Evolutionary conservation across 2,888 invertebrate species (phyloP).

Genomic region (Mythimna pallens): DNA sequence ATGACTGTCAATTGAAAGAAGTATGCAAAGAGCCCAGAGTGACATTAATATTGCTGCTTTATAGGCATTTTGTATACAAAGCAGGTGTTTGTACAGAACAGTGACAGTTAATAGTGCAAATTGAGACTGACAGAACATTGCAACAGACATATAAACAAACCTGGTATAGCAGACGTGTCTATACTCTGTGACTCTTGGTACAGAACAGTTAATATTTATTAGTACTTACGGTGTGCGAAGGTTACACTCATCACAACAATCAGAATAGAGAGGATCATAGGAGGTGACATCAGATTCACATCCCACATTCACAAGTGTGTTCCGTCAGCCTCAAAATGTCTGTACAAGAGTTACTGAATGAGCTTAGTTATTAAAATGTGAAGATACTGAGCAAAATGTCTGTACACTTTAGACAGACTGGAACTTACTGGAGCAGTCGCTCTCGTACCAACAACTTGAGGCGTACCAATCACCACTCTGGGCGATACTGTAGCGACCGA

Average conservation of each 20-base stretch:
- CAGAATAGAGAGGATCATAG: conserved; percentile 43
- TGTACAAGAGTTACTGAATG: conserved; percentile 67
- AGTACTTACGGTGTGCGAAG: conserved; percentile 47
- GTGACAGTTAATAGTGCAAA: conserved; percentile 64
- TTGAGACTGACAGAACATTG: conserved; percentile 70
- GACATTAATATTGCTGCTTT: conserved; percentile 54
- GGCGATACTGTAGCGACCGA: conserved; percentile 94
- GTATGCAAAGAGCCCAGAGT: conserved; percentile 56
- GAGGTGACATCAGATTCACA: conserved; percentile 57
- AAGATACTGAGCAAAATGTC: conserved; percentile 66
- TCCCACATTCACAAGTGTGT: conserved; percentile 60
- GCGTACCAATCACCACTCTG: conserved; percentile 95
- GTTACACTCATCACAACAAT: conserved; percentile 41
- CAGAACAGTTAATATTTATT: conserved; percentile 46
- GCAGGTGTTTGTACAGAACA: conserved; percentile 61
- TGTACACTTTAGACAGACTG: conserved; percentile 55
- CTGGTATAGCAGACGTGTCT: conserved; percentile 65
- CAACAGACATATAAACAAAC: conserved; percentile 67
- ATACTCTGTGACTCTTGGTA: conserved; percentile 59
- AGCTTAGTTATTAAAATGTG: conserved; percentile 54
- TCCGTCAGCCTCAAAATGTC: conserved; percentile 69
- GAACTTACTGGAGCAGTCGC: conserved; percentile 94
- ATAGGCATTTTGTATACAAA: conserved; percentile 62
- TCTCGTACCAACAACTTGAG: conserved; percentile 95
- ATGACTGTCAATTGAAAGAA: conserved; percentile 39